These are phyloP conservation scores for Lithophane ornitopus DNA, from an alignment of 2,888 invertebrate genomes.

Conservation along the genomic window DNA sequence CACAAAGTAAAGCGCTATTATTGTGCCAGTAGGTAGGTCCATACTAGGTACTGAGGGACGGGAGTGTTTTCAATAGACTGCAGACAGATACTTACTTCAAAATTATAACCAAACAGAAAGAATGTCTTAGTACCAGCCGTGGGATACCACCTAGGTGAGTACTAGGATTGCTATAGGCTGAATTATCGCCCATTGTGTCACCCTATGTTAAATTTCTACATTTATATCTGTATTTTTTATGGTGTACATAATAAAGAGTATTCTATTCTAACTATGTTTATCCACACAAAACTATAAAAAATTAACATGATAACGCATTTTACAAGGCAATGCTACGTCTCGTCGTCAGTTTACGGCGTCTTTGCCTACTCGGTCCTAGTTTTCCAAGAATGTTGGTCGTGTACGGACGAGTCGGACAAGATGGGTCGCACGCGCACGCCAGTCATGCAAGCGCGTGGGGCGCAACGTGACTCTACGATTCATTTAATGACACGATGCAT, in stretches of 20 bases:
- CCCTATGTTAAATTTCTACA: no score
- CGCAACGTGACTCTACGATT: conserved; percentile 55
- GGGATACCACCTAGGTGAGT: not conserved
- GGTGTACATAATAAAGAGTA: no score
- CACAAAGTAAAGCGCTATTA: no score
- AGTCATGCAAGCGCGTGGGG: conserved; percentile 42
- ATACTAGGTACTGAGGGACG: not conserved
- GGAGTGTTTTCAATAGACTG: not conserved
- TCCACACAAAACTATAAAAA: not conserved
- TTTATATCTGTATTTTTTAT: no score
- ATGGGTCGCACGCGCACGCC: conserved; percentile 30
- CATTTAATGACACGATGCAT: conserved; percentile 38
- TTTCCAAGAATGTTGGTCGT: conserved; percentile 27
- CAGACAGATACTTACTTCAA: not conserved
- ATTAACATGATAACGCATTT: not conserved
- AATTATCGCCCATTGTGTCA: no score
- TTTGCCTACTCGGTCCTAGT: conserved; percentile 25
- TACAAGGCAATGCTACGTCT: conserved; percentile 8
- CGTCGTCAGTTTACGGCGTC: conserved; percentile 23
- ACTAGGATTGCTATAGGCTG: not conserved
- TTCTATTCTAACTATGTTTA: not conserved
- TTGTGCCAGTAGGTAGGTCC: not conserved
- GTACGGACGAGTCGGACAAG: conserved; percentile 6
- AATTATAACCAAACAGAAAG: not conserved
- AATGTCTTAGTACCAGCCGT: not conserved